Evolutionary conservation across 2,797 vertebrate species (phyloP).

Genomic region (Pteropus rufus): DNA sequence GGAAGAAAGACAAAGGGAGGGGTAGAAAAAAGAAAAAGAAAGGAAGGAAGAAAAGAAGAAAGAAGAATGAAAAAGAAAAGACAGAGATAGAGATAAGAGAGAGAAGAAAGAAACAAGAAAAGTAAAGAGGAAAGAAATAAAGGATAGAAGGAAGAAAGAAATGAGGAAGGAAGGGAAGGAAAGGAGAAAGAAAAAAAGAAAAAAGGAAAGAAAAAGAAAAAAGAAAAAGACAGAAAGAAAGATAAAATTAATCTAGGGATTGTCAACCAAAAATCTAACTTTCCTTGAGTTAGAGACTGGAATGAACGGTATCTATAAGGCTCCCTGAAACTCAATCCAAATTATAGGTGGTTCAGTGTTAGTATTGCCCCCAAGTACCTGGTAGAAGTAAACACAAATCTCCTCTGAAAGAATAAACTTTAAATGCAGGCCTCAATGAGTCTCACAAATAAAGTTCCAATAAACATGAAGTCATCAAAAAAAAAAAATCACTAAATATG

Average conservation of each 20-base stretch:
- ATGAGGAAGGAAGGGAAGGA: neutral
- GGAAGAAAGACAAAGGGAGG: fast-evolving
- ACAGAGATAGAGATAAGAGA: no score
- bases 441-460: neutral
- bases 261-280: neutral
- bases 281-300: neutral
- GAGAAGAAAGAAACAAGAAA: neutral
- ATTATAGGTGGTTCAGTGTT: neutral
- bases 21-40: no score
- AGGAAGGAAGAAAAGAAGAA: no score
- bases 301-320: neutral
- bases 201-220: neutral
- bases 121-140: neutral
- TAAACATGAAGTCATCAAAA: neutral
- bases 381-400: neutral
- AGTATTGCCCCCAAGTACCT: neutral
- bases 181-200: neutral
- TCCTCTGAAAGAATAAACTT: neutral
- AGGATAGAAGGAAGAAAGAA: neutral
- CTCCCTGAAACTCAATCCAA: neutral
- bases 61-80: neutral
- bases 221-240: neutral
- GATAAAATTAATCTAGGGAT: neutral
- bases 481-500: neutral
- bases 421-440: neutral